phyloP scores from a whole-genome alignment of 2,888 invertebrate species.

The Malacosoma neustria region DNA sequence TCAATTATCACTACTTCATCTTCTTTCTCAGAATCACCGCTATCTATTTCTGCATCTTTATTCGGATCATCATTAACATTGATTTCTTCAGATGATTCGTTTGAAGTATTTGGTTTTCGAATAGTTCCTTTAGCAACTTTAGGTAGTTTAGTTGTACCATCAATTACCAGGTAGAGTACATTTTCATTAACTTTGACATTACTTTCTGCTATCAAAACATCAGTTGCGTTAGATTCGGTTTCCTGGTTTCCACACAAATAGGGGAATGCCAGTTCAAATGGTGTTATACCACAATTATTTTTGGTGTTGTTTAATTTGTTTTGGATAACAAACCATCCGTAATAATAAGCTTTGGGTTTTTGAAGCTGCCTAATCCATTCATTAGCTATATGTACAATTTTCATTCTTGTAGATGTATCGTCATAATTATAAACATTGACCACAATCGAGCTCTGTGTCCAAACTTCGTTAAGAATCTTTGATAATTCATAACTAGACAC shows the following conservation, averaged over 20 bases:
- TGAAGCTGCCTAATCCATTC: neutral
- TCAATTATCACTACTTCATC: neutral
- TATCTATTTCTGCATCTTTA: no score
- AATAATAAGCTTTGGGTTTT: neutral
- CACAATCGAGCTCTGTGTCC: neutral
- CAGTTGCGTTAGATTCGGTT: no score
- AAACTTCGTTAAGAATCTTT: neutral
- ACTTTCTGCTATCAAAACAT: no score
- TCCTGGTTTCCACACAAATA: no score
- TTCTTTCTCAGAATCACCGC: neutral
- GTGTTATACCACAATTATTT: neutral
- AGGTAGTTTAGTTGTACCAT: no score
- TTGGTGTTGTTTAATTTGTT: neutral
- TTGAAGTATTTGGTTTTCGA: no score
- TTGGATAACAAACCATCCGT: neutral
- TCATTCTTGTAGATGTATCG: neutral
- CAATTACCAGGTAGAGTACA: no score
- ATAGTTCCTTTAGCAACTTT: no score
- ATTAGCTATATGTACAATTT: neutral
- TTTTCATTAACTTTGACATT: no score
- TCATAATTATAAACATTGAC: neutral
- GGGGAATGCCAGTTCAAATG: neutral
- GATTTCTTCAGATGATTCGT: no score
- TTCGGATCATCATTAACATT: no score
- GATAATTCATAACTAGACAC: neutral